Evolutionary conservation across 2,888 invertebrate species (phyloP).

Genomic region (Patella ulyssiponensis): DNA sequence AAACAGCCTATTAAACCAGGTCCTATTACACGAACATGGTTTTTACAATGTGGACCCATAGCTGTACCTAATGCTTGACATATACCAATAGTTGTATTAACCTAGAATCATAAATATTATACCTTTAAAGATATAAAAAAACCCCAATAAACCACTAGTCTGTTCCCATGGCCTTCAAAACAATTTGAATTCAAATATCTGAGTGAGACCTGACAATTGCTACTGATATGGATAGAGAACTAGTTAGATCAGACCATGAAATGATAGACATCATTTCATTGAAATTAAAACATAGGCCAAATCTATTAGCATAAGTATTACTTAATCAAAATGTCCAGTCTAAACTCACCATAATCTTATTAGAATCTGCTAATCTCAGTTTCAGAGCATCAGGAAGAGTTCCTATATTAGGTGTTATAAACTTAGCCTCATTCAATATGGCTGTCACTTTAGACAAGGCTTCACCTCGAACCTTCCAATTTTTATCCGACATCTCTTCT

Average conservation of each 20-base stretch:
- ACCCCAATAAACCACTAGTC: no score
- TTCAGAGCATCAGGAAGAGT: conserved; percentile 87
- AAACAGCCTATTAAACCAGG: conserved; percentile 84
- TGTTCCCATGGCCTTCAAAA: no score
- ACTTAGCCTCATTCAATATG: conserved; percentile 83
- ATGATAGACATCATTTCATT: neutral
- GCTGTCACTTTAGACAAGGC: conserved; percentile 81
- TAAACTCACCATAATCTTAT: conserved; percentile 82
- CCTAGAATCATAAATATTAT: conserved; percentile 68
- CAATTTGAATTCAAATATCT: no score
- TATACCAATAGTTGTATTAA: conserved; percentile 85
- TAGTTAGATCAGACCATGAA: neutral
- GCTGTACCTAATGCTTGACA: conserved; percentile 86
- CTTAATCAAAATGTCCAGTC: neutral
- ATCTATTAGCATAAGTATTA: neutral
- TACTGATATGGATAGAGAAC: no score
- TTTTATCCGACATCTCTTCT: conserved; percentile 76
- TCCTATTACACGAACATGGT: conserved; percentile 85
- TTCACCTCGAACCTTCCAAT: conserved; percentile 89
- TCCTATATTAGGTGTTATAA: conserved; percentile 87
- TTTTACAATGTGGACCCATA: conserved; percentile 85
- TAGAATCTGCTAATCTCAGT: conserved; percentile 87
- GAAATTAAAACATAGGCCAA: neutral
- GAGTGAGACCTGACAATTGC: no score
- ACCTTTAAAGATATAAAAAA: no score